A percentile compares a stretch with the other conserved stretches of the same genome.
phyloP scores from a whole-genome alignment of 2,797 vertebrate genomes.

The Acanthiza pusilla region DNA sequence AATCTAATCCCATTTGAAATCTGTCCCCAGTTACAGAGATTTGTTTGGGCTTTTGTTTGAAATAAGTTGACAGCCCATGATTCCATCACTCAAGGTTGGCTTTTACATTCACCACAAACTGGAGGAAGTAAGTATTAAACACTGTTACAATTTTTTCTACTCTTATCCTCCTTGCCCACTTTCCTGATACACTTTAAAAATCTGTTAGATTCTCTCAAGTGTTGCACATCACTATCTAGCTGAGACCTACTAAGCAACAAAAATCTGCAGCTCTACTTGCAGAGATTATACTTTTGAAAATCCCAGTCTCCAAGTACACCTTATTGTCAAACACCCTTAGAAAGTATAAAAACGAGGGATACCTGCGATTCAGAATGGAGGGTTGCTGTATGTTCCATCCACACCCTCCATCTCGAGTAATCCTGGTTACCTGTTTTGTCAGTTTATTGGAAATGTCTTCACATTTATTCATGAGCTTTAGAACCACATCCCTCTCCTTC shows the following conservation, averaged over 20 bases:
- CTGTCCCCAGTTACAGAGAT: neutral
- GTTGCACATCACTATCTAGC: neutral
- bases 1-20: neutral
- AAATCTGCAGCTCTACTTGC: neutral
- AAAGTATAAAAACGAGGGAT: neutral
- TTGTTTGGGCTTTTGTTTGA: neutral
- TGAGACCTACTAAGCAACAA: neutral
- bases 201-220: neutral
- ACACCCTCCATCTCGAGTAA: constrained; percentile 78
- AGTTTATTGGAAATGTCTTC: constrained; percentile 89
- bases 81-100: neutral
- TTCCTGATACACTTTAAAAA: neutral
- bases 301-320: neutral
- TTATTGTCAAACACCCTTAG: neutral
- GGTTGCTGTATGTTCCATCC: constrained; percentile 82
- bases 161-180: neutral
- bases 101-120: neutral
- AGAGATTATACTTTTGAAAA: neutral
- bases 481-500: constrained; percentile 86
- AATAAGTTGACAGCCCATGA: neutral
- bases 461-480: constrained; percentile 92
- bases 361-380: constrained; percentile 85
- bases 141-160: neutral
- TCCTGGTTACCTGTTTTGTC: constrained; percentile 83
- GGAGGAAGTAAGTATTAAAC: neutral